phyloP scores from a whole-genome alignment of 2,888 invertebrate species.

The Glyphotaelius pellucidus region DNA sequence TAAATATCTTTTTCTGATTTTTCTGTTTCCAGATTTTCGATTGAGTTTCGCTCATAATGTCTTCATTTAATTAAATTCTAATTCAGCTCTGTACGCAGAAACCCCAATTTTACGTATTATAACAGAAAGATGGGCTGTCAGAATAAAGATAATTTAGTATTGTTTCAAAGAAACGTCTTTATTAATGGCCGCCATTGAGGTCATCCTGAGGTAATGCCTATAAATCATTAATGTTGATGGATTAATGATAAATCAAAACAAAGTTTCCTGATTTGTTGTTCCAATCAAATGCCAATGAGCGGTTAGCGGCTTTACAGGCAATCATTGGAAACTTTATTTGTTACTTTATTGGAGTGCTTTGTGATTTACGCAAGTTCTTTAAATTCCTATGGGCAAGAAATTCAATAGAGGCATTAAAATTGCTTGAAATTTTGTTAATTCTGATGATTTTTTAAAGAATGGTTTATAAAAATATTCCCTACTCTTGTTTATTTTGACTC shows the following conservation, averaged over 20 bases:
- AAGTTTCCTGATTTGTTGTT: constrained; percentile 27
- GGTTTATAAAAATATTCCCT: not conserved
- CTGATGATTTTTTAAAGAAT: not conserved
- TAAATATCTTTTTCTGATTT: too few relatives aligned
- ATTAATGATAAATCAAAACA: constrained; percentile 46
- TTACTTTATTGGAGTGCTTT: constrained; percentile 4
- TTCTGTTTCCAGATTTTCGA: too few relatives aligned
- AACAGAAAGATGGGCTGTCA: constrained; percentile 42
- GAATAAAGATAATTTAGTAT: constrained; percentile 49
- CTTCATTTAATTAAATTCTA: too few relatives aligned
- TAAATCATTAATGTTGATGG: constrained; percentile 51
- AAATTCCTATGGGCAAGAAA: not conserved
- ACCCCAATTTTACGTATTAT: not conserved
- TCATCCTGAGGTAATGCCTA: constrained; percentile 30
- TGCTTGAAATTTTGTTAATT: not conserved
- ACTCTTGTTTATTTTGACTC: not conserved
- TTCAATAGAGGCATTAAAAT: not conserved
- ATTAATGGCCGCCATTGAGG: constrained; percentile 50
- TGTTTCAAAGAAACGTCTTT: constrained; percentile 53
- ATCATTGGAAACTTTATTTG: not conserved
- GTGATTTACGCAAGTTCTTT: not conserved
- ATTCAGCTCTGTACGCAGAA: not conserved
- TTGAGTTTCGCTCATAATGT: too few relatives aligned
- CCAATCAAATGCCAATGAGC: constrained; percentile 36
- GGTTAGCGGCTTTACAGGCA: not conserved